Evolutionary conservation across 1,140 invertebrate genomes (phyloP), one percentile per base, ranked within the genome.

Genomic region (Magallana ariakensis): DNA sequence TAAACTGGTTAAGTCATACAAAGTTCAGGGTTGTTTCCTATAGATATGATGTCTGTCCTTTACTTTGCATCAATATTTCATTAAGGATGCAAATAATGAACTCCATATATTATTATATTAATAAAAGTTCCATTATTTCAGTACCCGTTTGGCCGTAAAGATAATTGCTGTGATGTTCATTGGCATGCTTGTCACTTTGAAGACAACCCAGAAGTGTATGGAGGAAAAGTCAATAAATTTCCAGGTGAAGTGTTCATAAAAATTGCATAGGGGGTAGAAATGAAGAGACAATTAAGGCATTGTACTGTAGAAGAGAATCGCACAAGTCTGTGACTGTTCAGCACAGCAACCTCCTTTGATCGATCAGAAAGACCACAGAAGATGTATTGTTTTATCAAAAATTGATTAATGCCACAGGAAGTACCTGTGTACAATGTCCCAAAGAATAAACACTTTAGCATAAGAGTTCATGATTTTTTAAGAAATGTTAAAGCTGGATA

Each of bases 191-290:
- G 92, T 26, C 93, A 93, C 66, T 95, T 94, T 89, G 86, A 90
- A 19, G 95, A 95, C 85, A 93, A 93, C 84, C 84, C 91, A 58
- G 94, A 95, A 11, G 87, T 92, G 11, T 92, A 89, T 84, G 86
- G 92, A 9, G 94, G 94, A 1, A 91, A 91, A 85, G 94, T 95
- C 8, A 95, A 95, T 90, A 95, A 95, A 87, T 94, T 93, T 90
- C 93, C 93, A 91, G 93, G 93, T 94, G 88, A 85, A 75, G 66
- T 46, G 66, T 75, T 75, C 66, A 75, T 57, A 75, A 75, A 75
- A 75, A 26, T 75, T 33, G 22, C 22, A 75, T 75, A 13, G 9
- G 13, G 19, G 66, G 7, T 33, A 10, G 19, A 33, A 26, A 75
- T 11, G 10, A 75, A 75, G 22, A 75, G 33, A 26, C 11, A 75